phyloP scores from a whole-genome alignment of 2,888 invertebrate genomes.

The Acleris laterana region DNA sequence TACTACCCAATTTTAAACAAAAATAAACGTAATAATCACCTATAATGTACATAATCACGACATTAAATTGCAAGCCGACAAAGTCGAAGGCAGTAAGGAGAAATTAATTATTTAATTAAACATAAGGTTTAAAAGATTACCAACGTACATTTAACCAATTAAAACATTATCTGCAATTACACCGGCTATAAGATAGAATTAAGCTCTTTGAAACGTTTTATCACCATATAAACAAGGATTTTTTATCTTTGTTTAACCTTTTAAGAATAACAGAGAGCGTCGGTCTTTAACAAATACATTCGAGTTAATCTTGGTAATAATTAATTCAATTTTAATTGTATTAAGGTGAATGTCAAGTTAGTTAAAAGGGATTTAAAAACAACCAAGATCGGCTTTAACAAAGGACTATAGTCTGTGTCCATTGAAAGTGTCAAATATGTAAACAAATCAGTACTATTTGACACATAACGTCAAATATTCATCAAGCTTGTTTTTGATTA shows the following conservation, averaged over 20 bases:
- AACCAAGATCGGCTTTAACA: no score
- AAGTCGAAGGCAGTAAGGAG: background rate
- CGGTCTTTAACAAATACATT: no score
- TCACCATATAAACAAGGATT: background rate
- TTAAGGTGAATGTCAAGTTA: no score
- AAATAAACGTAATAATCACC: background rate
- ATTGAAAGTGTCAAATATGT: no score
- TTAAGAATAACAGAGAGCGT: background rate
- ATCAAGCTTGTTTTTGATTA: no score
- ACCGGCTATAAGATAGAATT: background rate
- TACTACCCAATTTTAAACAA: background rate
- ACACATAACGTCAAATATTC: no score
- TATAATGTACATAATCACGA: background rate
- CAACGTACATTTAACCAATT: background rate
- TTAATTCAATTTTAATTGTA: no score
- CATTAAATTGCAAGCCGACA: background rate
- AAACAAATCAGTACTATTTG: no score
- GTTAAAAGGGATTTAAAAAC: no score
- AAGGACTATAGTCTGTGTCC: no score
- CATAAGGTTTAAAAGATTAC: background rate
- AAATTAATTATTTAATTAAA: slow-evolving; percentile 9
- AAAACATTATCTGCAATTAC: slow-evolving; percentile 17
- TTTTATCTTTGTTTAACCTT: background rate
- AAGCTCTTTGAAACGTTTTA: slow-evolving; percentile 5
- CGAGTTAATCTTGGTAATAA: no score